Conservation (phyloP, 2,888 invertebrate genomes). For the Ornithoptera alexandrae region DNA sequence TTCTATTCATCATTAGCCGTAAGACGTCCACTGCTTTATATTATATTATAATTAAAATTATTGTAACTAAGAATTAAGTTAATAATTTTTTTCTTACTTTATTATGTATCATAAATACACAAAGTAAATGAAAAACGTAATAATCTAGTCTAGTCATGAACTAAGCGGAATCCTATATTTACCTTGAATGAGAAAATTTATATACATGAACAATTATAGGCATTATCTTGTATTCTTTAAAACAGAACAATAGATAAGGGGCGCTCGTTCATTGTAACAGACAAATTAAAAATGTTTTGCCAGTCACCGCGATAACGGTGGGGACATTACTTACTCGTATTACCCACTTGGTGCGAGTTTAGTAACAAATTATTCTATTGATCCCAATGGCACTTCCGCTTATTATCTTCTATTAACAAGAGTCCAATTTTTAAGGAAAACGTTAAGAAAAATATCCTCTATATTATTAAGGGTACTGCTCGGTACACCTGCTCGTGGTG, state of each 20-base stretch:
- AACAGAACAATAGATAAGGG: not conserved
- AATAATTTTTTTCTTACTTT: no score
- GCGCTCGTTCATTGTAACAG: not conserved
- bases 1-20: no score
- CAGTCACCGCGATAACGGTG: not conserved
- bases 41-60: no score
- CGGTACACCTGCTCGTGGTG: no score
- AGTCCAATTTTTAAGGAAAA: constrained; percentile 10
- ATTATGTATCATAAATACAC: no score
- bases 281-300: not conserved
- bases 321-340: constrained; percentile 1
- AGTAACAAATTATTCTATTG: constrained; percentile 30
- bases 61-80: no score
- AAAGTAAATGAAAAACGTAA: no score
- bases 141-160: no score
- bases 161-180: no score
- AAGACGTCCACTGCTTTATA: no score
- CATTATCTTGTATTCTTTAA: not conserved
- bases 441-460: not conserved
- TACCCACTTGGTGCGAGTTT: constrained; percentile 24
- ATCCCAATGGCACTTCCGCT: constrained; percentile 19
- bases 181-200: no score
- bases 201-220: no score
- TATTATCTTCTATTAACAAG: constrained; percentile 17
- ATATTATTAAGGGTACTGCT: not conserved